phyloP scores from a whole-genome alignment of 2,888 invertebrate species.

The Metallyticus violacea region DNA sequence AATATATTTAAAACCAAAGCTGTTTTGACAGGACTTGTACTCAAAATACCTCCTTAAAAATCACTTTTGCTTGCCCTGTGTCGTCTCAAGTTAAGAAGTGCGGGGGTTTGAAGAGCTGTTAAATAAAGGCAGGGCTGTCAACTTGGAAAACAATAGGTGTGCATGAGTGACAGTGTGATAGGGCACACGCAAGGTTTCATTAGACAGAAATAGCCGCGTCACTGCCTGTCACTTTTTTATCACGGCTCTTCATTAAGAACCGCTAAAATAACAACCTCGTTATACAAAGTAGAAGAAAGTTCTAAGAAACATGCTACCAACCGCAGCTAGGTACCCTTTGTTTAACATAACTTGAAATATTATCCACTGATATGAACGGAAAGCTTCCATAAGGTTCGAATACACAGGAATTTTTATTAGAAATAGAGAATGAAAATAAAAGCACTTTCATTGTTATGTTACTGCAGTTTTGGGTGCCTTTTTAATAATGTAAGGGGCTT shows the following conservation, averaged over 20 bases:
- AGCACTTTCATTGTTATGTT: too few species aligned
- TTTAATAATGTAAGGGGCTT: too few species aligned
- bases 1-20: too few species aligned
- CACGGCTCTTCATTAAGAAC: background rate
- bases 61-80: background rate
- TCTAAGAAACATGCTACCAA: too few species aligned
- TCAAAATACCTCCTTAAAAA: background rate
- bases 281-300: background rate
- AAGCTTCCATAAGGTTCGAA: too few species aligned
- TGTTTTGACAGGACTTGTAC: too few species aligned
- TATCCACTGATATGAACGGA: too few species aligned
- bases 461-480: too few species aligned
- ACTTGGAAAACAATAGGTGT: background rate
- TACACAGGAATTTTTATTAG: too few species aligned
- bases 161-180: background rate
- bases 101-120: background rate
- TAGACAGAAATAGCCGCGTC: background rate
- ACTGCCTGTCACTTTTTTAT: background rate
- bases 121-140: background rate
- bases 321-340: too few species aligned
- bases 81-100: background rate
- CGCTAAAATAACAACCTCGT: background rate
- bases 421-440: too few species aligned
- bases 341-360: too few species aligned
- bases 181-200: background rate